Base-by-base conservation (phyloP, 2,797 vertebrate species). In the Morus bassanus region DNA sequence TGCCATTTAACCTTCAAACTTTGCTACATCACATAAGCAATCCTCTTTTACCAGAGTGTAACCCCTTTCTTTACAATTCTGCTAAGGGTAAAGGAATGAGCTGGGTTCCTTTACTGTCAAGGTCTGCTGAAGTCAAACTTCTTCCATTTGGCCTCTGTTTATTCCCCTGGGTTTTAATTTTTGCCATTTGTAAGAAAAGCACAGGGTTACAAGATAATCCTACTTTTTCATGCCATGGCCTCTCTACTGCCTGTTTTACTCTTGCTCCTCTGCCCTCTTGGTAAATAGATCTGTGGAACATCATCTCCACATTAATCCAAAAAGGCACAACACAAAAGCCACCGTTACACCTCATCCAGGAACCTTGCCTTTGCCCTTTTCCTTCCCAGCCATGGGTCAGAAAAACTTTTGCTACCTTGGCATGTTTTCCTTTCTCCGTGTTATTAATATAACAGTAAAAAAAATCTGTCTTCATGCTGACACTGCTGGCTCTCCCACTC, bases 111-210 rank as follows among this genome's bases (percentile, higher is more conserved):
- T 82, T 85, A 82, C 74, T 50, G 12, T n/a, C 63, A 57, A 74
- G 31, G 28, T 70, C 69, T 85, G 25, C 25, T 59, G 35, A 63
- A 84, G 48, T 86, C 59, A 69, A 54, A 37, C 43, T 59, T 23
- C 31, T 78, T 94, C 54, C 17, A 11, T 81, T 78, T 84, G 57
- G 14, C n/a, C 21, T 59, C 67, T 59, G 2, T 59, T 93, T 86
- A 51, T 75, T 84, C n/a, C n/a, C 4, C 11, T 25, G 9, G 1
- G 4, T 87, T 93, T 83, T 12, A 59, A 33, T 65, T 93, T 81
- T 91, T 90, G 13, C 22, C 10, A 25, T 74, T 82, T 80, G 22
- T 78, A 63, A 80, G 65, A 86, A 88, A 85, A 93, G 6, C 27
- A 24, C 4, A 31, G 7, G 60, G 37, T 72, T 70, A 46, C 27